These are phyloP conservation scores for Serripes groenlandicus DNA, from an alignment of 2,888 invertebrate species.

Conservation along the genomic window DNA sequence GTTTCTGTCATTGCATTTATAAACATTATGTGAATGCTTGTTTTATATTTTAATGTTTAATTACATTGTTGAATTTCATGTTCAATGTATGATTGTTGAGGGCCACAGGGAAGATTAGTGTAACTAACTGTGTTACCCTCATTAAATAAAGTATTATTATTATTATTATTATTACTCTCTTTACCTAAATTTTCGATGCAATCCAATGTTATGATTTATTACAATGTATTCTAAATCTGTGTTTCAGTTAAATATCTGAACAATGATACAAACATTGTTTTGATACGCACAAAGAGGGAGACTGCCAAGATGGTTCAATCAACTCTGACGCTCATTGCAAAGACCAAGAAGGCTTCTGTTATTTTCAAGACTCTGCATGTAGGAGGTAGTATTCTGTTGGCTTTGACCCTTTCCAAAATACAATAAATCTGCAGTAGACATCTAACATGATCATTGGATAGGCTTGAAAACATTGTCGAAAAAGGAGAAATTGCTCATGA, in stretches of 20 bases:
- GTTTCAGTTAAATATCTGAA: constrained; percentile 76
- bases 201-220: too few species aligned
- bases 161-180: too few species aligned
- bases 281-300: constrained; percentile 71
- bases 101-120: too few species aligned
- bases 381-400: constrained; percentile 65
- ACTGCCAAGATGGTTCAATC: constrained; percentile 72
- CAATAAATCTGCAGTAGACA: not conserved
- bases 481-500: not conserved
- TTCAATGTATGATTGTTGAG: too few species aligned
- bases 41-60: too few species aligned
- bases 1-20: too few species aligned
- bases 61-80: too few species aligned
- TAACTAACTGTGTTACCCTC: too few species aligned
- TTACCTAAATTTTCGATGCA: too few species aligned
- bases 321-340: constrained; percentile 70
- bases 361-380: constrained; percentile 75
- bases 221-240: too few species aligned
- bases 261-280: constrained; percentile 67
- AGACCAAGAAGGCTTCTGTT: constrained; percentile 64
- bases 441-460: not conserved
- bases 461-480: not conserved
- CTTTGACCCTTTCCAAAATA: not conserved
- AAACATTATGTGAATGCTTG: too few species aligned
- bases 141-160: too few species aligned